Evolutionary conservation across 2,113 vertebrate genomes (phyloP).

Genomic region (Neolamprologus tretocephalus): DNA sequence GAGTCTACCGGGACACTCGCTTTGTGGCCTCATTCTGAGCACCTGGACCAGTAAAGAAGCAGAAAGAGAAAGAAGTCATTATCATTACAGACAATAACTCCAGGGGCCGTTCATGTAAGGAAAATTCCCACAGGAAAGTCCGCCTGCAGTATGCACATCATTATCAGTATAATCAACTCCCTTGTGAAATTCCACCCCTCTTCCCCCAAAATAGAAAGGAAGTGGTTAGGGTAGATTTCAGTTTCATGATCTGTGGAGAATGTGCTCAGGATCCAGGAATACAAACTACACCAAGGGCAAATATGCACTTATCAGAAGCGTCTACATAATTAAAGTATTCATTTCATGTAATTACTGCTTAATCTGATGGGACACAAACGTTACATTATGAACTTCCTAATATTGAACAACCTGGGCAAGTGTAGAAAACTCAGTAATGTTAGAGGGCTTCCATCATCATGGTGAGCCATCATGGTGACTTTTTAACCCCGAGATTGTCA

Average conservation of each 20-base stretch:
- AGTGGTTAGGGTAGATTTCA: constrained; percentile 54
- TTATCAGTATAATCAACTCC: constrained; percentile 63
- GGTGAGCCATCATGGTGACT: neutral
- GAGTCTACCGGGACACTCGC: neutral
- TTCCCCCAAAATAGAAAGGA: constrained; percentile 59
- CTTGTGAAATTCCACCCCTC: constrained; percentile 33
- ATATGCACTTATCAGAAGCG: constrained; percentile 65
- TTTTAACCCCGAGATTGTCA: neutral
- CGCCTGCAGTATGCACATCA: constrained; percentile 44
- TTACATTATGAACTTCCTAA: constrained; percentile 68
- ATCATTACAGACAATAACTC: constrained; percentile 57
- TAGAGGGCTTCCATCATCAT: constrained; percentile 15
- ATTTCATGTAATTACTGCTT: constrained; percentile 71
- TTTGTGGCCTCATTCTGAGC: constrained; percentile 12
- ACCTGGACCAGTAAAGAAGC: neutral
- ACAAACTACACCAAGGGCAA: constrained; percentile 67
- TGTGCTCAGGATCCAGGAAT: constrained; percentile 59
- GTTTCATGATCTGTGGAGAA: constrained; percentile 68
- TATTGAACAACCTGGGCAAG: constrained; percentile 58
- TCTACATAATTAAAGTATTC: constrained; percentile 72
- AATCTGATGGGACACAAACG: constrained; percentile 61
- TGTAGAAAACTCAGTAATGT: constrained; percentile 39
- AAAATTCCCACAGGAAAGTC: constrained; percentile 49
- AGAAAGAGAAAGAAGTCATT: constrained; percentile 37
- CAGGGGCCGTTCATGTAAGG: constrained; percentile 39